Percentiles rank a stretch among this genome's conserved stretches.
These are phyloP conservation scores for Drosophila phalerata DNA, from an alignment of 2,888 invertebrate species.

Conservation along the genomic window DNA sequence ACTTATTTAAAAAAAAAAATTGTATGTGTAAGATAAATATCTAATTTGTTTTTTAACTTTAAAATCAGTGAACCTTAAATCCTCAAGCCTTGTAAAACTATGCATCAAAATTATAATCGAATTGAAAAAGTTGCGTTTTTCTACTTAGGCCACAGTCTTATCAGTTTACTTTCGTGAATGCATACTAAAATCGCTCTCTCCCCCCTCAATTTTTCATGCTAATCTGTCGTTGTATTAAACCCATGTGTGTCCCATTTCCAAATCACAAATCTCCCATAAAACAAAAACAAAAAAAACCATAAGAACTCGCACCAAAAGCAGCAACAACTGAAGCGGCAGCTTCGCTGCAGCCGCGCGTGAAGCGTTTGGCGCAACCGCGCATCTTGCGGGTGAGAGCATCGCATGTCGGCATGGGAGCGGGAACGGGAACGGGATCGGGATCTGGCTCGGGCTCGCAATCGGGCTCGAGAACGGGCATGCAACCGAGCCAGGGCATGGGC, in stretches of 20 bases:
- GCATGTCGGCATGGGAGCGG: constrained; percentile 82
- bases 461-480: constrained; percentile 87
- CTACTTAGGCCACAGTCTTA: neutral
- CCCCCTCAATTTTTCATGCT: constrained; percentile 1
- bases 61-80: no score
- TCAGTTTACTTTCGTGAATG: constrained; percentile 1
- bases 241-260: neutral
- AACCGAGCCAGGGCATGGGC: constrained; percentile 38
- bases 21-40: no score
- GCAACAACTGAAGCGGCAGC: constrained; percentile 40
- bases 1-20: no score
- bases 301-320: constrained; percentile 18
- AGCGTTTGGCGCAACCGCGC: constrained; percentile 87
- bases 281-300: neutral
- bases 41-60: no score
- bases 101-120: no score
- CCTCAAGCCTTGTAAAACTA: no score
- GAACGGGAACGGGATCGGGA: constrained; percentile 72
- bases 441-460: constrained; percentile 85
- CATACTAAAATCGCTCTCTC: constrained; percentile 47
- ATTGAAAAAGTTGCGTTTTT: neutral
- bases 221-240: constrained; percentile 6
- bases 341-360: constrained; percentile 78
- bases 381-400: constrained; percentile 88
- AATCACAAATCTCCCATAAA: constrained; percentile 2